A percentile compares a stretch with the other conserved stretches of the same genome.
Evolutionary conservation across 2,113 vertebrate genomes (phyloP).

Genomic region (Eulemur rufifrons): DNA sequence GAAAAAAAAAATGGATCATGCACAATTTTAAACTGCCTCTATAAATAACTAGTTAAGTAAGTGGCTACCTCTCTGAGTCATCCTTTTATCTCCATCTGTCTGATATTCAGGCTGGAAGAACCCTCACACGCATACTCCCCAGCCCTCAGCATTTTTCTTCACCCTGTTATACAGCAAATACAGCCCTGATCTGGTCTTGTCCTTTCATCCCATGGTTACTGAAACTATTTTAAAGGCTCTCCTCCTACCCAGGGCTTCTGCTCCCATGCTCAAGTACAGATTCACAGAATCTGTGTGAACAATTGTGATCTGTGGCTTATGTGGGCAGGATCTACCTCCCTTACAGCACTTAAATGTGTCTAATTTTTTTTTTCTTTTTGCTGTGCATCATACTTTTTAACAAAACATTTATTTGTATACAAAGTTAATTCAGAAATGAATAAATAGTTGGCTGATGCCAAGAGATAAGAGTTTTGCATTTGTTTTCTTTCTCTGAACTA

Average conservation of each 20-base stretch:
- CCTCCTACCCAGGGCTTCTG: neutral
- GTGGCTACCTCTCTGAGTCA: neutral
- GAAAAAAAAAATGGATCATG: neutral
- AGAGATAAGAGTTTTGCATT: neutral
- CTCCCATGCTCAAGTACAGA: neutral
- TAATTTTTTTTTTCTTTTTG: neutral
- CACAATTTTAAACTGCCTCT: neutral
- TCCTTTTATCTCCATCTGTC: neutral
- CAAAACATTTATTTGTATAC: constrained; percentile 2
- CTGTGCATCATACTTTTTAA: neutral
- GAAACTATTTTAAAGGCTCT: neutral
- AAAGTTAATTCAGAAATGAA: neutral
- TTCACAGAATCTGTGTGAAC: neutral
- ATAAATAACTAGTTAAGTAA: neutral
- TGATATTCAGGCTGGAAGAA: neutral
- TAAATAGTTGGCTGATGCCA: neutral
- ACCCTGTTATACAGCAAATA: neutral
- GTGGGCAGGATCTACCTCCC: neutral
- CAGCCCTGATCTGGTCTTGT: neutral
- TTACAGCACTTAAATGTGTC: neutral
- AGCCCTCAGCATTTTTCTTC: neutral
- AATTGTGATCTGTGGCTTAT: neutral
- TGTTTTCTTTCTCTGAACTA: neutral
- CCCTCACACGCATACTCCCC: neutral
- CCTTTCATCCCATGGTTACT: neutral